A percentile compares a stretch with the other conserved stretches of the same genome.
Conservation (phyloP, 2,113 vertebrate species). For the Onychorhynchus coronatus region DNA sequence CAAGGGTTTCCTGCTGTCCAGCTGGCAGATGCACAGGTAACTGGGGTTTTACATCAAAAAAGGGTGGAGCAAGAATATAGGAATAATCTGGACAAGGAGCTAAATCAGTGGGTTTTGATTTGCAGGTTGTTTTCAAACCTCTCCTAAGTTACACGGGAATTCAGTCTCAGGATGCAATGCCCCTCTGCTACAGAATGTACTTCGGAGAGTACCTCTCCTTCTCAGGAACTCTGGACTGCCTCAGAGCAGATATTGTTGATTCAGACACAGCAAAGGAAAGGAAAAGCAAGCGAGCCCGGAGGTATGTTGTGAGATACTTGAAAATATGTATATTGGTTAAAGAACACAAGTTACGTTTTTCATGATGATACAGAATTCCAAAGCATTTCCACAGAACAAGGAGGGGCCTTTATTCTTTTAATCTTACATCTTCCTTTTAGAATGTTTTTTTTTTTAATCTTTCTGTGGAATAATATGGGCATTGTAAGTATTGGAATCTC, state of each 20-base stretch:
- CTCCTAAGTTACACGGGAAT: constrained; percentile 92
- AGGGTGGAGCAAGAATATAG: neutral
- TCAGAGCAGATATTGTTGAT: constrained; percentile 96
- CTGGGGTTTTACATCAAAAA: neutral
- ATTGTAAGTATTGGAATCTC: neutral
- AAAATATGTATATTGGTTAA: neutral
- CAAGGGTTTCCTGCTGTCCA: constrained; percentile 94
- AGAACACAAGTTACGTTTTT: neutral
- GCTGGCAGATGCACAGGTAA: constrained; percentile 96
- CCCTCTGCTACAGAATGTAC: constrained; percentile 96
- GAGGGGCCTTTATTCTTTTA: neutral
- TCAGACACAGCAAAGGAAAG: constrained; percentile 95
- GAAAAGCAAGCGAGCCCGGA: constrained; percentile 88
- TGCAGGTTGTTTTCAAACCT: constrained; percentile 95
- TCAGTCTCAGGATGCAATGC: constrained; percentile 90
- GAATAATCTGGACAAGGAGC: neutral
- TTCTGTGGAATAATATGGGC: neutral
- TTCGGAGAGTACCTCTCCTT: constrained; percentile 97
- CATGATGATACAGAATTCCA: neutral
- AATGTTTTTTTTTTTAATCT: neutral
- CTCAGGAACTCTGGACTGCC: constrained; percentile 92
- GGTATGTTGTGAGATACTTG: constrained; percentile 66
- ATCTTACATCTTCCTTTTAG: neutral
- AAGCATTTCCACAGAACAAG: neutral
- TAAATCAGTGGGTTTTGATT: constrained; percentile 1